phyloP scores from a whole-genome alignment of 2,888 invertebrate species.

The Scaptomyza reducta region DNA sequence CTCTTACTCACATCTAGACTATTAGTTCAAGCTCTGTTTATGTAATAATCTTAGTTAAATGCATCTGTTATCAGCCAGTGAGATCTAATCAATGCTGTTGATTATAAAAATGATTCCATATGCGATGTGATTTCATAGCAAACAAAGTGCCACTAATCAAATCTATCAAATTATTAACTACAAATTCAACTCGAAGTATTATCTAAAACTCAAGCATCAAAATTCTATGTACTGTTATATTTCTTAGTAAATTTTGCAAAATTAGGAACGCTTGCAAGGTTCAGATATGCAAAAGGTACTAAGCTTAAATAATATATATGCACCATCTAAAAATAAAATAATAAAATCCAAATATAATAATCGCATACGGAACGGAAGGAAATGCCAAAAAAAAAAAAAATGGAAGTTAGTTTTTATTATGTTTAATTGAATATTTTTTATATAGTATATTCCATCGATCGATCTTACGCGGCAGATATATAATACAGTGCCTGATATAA shows the following conservation, averaged over 20 bases:
- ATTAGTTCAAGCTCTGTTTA: background rate
- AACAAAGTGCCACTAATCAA: background rate
- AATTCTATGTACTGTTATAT: background rate
- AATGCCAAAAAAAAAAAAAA: background rate
- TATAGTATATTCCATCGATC: background rate
- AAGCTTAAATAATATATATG: background rate
- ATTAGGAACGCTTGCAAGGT: background rate
- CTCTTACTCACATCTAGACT: background rate
- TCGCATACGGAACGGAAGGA: background rate
- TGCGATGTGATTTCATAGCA: background rate
- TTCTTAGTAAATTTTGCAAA: background rate
- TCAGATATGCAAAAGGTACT: background rate
- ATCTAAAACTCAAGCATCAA: background rate
- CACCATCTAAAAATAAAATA: background rate
- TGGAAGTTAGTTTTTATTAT: background rate
- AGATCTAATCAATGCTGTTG: slow-evolving; percentile 15
- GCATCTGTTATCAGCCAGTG: slow-evolving; percentile 12
- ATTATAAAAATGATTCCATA: slow-evolving; percentile 2
- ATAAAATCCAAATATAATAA: background rate
- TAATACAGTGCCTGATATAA: slow-evolving; percentile 2
- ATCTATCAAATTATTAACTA: background rate
- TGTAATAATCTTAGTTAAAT: slow-evolving; percentile 8
- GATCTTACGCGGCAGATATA: background rate
- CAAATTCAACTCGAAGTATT: slow-evolving; percentile 1
- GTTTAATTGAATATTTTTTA: background rate